Conservation (phyloP, 1,140 invertebrate species). For the Holcopasites calliopsidis region DNA sequence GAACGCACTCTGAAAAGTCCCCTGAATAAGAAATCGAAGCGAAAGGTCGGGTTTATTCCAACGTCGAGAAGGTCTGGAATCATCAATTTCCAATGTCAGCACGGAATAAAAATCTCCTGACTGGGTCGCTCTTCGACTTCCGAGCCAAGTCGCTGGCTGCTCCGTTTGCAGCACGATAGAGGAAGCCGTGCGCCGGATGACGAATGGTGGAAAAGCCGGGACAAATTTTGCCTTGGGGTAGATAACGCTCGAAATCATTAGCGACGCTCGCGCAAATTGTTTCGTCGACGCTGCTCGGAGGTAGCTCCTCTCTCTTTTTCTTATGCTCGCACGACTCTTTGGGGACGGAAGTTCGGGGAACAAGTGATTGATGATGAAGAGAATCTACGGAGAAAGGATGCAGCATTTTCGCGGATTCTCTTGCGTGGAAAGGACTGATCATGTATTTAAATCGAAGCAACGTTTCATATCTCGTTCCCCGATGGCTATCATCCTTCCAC, state of each 20-base stretch:
- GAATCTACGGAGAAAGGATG: too few species aligned
- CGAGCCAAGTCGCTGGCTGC: constrained; percentile 6
- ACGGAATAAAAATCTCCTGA: constrained; percentile 6
- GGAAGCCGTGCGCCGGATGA: constrained; percentile 36
- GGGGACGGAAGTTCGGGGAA: neutral
- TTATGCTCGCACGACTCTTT: neutral
- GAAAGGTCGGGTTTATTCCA: constrained; percentile 52
- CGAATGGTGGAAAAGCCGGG: constrained; percentile 38
- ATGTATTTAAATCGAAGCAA: too few species aligned
- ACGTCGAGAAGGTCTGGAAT: constrained; percentile 45
- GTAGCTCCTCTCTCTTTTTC: neutral
- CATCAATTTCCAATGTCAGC: constrained; percentile 63
- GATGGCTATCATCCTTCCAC: too few species aligned
- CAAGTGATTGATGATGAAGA: constrained; percentile 26
- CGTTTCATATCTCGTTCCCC: too few species aligned
- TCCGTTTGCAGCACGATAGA: constrained; percentile 36
- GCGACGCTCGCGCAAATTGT: constrained; percentile 47
- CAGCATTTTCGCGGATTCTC: too few species aligned
- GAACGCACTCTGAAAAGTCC: constrained; percentile 61
- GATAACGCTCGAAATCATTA: constrained; percentile 55
- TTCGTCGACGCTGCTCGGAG: constrained; percentile 15
- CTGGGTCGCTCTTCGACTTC: neutral
- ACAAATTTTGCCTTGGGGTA: constrained; percentile 56
- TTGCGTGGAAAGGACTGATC: too few species aligned
- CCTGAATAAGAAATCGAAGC: constrained; percentile 71